phyloP scores from a whole-genome alignment of 2,888 invertebrate species.

The Boloria selene region DNA sequence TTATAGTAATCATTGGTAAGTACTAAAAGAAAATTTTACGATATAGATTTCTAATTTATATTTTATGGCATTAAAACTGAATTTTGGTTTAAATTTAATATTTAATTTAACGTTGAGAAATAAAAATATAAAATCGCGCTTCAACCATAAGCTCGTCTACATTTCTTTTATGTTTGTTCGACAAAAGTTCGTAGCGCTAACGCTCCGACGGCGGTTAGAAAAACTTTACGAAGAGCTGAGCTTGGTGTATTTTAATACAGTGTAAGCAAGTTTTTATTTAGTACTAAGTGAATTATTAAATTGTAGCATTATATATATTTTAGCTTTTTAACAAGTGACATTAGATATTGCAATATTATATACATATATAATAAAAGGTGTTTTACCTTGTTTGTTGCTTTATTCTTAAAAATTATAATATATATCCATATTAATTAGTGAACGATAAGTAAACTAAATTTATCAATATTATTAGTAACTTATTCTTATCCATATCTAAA shows the following conservation, averaged over 20 bases:
- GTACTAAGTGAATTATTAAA: constrained; percentile 1
- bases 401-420: no score
- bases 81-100: not conserved
- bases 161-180: constrained; percentile 21
- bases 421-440: no score
- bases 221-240: constrained; percentile 15
- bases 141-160: not conserved
- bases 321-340: no score
- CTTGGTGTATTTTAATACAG: constrained; percentile 18
- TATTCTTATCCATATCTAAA: no score
- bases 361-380: no score
- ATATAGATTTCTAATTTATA: not conserved
- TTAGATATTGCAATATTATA: no score
- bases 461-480: no score
- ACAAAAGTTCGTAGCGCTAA: constrained; percentile 19
- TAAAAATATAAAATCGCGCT: not conserved
- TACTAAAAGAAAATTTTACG: constrained; percentile 35
- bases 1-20: constrained; percentile 81
- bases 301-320: not conserved
- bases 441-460: no score
- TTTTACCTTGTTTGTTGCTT: no score
- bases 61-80: not conserved
- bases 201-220: constrained; percentile 23
- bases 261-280: constrained; percentile 14
- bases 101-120: not conserved